phyloP scores from a whole-genome alignment of 2,113 vertebrate species.

The Thalassoma bifasciatum region DNA sequence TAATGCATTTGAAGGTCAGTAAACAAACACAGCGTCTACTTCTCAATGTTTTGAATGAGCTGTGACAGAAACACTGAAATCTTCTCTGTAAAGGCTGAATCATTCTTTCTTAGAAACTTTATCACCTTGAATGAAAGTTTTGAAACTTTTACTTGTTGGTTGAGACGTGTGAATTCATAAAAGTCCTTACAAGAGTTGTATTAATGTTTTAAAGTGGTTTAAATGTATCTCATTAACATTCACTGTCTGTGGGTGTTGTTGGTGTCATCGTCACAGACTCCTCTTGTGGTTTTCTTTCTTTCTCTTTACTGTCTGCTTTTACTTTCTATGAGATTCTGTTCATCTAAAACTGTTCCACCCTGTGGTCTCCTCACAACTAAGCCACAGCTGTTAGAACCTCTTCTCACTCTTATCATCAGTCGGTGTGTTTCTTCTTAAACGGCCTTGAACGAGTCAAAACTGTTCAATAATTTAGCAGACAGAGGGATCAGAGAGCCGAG shows the following conservation, averaged over 20 bases:
- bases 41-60: background rate
- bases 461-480: too few relatives aligned
- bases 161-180: too few relatives aligned
- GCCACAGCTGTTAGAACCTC: background rate
- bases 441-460: too few relatives aligned
- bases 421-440: too few relatives aligned
- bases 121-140: too few relatives aligned
- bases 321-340: background rate
- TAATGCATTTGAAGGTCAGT: background rate
- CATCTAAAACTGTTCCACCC: background rate
- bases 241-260: background rate
- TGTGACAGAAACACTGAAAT: background rate
- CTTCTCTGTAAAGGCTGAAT: too few relatives aligned
- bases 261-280: background rate
- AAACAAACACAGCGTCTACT: background rate
- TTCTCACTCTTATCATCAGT: too few relatives aligned
- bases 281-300: background rate
- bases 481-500: background rate
- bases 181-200: too few relatives aligned
- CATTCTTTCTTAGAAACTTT: too few relatives aligned
- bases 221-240: too few relatives aligned
- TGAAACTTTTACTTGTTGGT: too few relatives aligned
- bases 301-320: conserved; percentile 4
- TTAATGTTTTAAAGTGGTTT: too few relatives aligned
- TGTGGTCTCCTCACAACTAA: background rate